Base-by-base conservation (phyloP, 2,888 invertebrate genomes). In the Trachelus tabidus region DNA sequence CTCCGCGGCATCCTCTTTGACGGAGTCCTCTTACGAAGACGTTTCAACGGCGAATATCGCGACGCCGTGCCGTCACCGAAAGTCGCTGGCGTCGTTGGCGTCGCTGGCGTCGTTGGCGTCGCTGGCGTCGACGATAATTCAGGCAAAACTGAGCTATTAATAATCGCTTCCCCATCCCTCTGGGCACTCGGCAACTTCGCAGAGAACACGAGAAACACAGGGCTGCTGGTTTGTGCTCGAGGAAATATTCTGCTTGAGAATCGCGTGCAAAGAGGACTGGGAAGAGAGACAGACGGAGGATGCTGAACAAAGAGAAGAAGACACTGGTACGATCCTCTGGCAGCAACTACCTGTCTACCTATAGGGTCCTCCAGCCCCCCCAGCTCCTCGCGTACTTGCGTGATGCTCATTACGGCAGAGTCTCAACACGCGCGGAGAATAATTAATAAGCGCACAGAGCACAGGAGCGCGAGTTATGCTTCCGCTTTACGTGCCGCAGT, bases 91-190 rank as follows among this genome's bases (percentile, higher is more conserved):
- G 78, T 75, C 81, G 82, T 75, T 80, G 40, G 15, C 80, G 77
- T 75, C 81, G 82, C 77, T 80, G 40, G 1, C 4, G 78, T 75
- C 81, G 82, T 75, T 80, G 40, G 15, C 40, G 40, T 40, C 40
- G 40, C 15, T 40, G 15, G 40, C 40, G 40, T 15, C 80, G 81
- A 76, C 81, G 81, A 86, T 86, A 85, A 86, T 86, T 86, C 83
- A 83, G 79, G 81, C 82, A 79, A 79, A 81, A 79, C 80, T 81
- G 76, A 78, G 83, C 85, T 83, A 86, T 86, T 86, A 85, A 86
- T 86, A 86, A 86, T 85, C 81, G 76, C 78, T 83, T 79, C 76
- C 79, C 74, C 79, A 79, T 81, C 83, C 78, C 77, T 31, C 31
- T 11, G 75, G 30, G 23, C 56, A 30, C 31, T 40, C 40, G 15